phyloP scores from a whole-genome alignment of 2,113 vertebrate genomes.

The Caloenas nicobarica region DNA sequence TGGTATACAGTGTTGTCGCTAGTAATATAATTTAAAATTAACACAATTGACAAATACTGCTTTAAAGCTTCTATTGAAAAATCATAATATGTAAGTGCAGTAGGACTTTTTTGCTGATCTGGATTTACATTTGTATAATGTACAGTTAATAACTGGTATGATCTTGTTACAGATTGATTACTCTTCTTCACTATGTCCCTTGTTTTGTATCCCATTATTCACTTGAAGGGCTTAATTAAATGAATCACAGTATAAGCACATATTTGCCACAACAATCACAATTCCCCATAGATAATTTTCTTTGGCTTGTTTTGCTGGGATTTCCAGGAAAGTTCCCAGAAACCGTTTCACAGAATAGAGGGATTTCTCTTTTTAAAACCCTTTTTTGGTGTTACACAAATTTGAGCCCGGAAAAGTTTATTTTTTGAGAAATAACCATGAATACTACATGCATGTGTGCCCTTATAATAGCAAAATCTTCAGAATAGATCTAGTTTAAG shows the following conservation, averaged over 20 bases:
- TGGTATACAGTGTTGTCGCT: conserved; percentile 26
- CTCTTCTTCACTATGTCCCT: conserved; percentile 20
- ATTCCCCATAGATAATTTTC: conserved; percentile 59
- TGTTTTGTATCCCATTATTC: conserved; percentile 48
- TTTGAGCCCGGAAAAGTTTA: conserved; percentile 51
- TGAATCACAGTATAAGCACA: conserved; percentile 55
- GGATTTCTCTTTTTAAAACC: conserved; percentile 50
- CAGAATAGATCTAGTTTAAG: conserved; percentile 23
- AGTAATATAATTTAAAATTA: conserved; percentile 42
- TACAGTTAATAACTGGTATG: not conserved
- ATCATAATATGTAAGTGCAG: not conserved
- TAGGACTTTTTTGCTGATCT: not conserved
- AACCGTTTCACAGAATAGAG: conserved; percentile 49
- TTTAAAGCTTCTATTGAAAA: conserved; percentile 35
- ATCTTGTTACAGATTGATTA: conserved; percentile 28
- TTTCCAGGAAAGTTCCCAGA: conserved; percentile 66
- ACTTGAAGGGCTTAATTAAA: conserved; percentile 40
- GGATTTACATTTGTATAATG: conserved; percentile 1
- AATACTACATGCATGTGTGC: conserved; percentile 37
- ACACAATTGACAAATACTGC: conserved; percentile 4
- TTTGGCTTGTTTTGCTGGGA: conserved; percentile 54
- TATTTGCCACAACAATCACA: conserved; percentile 56
- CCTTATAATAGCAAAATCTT: conserved; percentile 32
- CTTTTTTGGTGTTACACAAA: conserved; percentile 46
- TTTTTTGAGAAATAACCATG: conserved; percentile 47